Evolutionary conservation across 2,113 vertebrate genomes (phyloP), one percentile per base, ranked within the genome.

Genomic region (Cygnus buccinator): DNA sequence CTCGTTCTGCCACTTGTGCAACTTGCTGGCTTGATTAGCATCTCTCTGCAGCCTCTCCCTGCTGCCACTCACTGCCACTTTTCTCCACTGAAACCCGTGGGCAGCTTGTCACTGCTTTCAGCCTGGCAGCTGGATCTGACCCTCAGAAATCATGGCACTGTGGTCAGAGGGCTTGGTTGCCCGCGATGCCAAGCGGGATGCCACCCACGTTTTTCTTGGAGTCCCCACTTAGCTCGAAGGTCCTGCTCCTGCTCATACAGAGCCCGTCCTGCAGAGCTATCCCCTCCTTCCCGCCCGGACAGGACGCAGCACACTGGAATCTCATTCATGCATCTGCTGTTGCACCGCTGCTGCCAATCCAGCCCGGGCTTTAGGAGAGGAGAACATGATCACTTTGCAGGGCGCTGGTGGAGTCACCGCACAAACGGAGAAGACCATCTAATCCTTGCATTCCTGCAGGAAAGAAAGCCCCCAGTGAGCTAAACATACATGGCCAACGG

Each of bases 381-480:
- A 94, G 87, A 97, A 97, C 76, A 78, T 96, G 95, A 97, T 97
- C 94, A 1, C 85, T 87, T 75, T 0, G 0, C 3, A 15, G 84
- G 44, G 72, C 0, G 0, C 88, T 77, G 86, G 57, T 91, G 91
- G 84, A 94, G 73, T 66, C 77, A 88, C 71, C 0, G 26, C 78
- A 71, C 82, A 76, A 81, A 65, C 14, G 0, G 66, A 91, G 86
- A 68, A 94, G 84, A 85, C 89, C 89, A 84, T 67, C 77, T 96
- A 96, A 97, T 97, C 97, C 96, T 96, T 15, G 3, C 97, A 96
- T 97, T 97, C 96, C 96, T 91, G 65, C 78, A 86, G 82, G 78
- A 85, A 85, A 96, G 89, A 80, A 95, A 97, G 75, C 18, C 41
- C 62, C 20, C 77, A 85, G 83, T 37, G 58, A 95, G 92, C 93